Evolutionary conservation across 2,113 vertebrate genomes (phyloP).

Genomic region (Oophaga pumilio): DNA sequence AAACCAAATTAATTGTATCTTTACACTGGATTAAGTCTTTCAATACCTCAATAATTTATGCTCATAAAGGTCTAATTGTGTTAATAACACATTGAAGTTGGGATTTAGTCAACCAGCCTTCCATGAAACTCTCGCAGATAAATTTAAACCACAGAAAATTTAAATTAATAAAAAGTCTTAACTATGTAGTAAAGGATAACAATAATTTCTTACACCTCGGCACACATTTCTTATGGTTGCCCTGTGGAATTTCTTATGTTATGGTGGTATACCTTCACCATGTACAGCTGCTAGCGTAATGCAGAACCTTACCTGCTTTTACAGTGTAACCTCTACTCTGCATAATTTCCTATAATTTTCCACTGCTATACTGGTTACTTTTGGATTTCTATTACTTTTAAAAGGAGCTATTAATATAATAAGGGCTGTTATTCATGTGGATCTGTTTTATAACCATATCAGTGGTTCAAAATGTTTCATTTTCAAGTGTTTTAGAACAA

Average conservation of each 20-base stretch:
- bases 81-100: slow-evolving; percentile 16
- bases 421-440: too few relatives aligned
- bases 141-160: slow-evolving; percentile 2
- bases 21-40: slow-evolving; percentile 4
- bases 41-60: slow-evolving; percentile 42
- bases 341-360: neutral
- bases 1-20: slow-evolving; percentile 30
- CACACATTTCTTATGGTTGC: neutral
- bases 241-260: neutral
- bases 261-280: neutral
- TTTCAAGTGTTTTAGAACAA: too few relatives aligned
- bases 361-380: neutral
- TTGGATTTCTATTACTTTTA: too few relatives aligned
- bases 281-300: neutral
- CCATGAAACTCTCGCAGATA: slow-evolving; percentile 33
- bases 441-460: too few relatives aligned
- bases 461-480: too few relatives aligned
- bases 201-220: neutral
- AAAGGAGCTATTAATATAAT: too few relatives aligned
- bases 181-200: neutral
- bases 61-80: slow-evolving; percentile 24
- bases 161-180: slow-evolving; percentile 19
- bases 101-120: slow-evolving; percentile 27
- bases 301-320: neutral
- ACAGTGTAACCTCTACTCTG: too few relatives aligned